Evolutionary conservation across 2,113 vertebrate genomes (phyloP), one percentile per base, ranked within the genome.

Genomic region (Arvicanthis niloticus): DNA sequence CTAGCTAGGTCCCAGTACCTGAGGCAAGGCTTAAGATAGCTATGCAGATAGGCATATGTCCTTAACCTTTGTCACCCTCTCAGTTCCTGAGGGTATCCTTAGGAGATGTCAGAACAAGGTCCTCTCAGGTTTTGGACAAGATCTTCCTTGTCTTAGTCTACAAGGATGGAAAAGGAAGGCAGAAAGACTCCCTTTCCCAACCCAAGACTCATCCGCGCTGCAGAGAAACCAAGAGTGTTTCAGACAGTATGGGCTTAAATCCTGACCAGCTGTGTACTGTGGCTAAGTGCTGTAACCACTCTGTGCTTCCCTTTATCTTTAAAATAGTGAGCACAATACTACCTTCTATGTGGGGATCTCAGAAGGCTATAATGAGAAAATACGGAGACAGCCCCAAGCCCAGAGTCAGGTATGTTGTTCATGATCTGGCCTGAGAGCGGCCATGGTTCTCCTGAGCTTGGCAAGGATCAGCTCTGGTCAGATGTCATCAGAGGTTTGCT

Each of bases 371-470:
- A 53, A 11, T 51, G 72, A 93, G 94, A 76, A 48, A 45, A 72
- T 10, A 3, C 6, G 0, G 5, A 9, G 40, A 13, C 16, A 72
- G 8, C 29, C 60, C 48, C 45, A 37, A 68, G 37, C 2, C 72
- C 51, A 65, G 89, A 80, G 48, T 29, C 42, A 56, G 19, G 68
- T 7, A 7, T 11, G 21, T 0, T 0, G 3, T 11, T 58, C 6
- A n/a, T 17, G 0, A 16, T 21, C 21, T 11, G 80, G 26, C 2
- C 21, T 7, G 4, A 19, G 5, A 3, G 22, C 21, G 48, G 34
- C 45, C 31, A 58, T 53, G 70, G 22, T 40, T 26, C 10, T 24
- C 45, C 67, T 13, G 40, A 89, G 78, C 11, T 31, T 34, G 45
- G 65, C 37, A 51, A 53, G 48, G 13, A 26, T 31, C 60, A 11